Evolutionary conservation across 37 sponge, comb jelly and placozoan genomes (phyloP).

Genomic region (Mnemiopsis leidyi): DNA sequence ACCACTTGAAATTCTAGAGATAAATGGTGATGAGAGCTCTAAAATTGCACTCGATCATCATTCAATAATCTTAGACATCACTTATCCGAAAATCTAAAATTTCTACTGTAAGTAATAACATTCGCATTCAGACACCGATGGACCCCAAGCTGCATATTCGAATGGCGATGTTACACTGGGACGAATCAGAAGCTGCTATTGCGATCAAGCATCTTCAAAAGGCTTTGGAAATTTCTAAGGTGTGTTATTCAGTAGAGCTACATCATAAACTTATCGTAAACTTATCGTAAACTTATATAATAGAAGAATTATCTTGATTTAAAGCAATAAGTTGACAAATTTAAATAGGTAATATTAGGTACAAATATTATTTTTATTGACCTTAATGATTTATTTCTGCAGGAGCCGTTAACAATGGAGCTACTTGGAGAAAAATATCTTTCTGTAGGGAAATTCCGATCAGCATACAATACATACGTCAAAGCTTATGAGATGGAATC

Average conservation of each 20-base stretch:
- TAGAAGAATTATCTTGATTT: too few species aligned
- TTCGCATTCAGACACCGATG: not conserved
- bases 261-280: not conserved
- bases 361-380: not conserved
- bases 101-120: too few species aligned
- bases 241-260: too few species aligned
- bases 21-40: too few species aligned
- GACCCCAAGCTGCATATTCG: not conserved
- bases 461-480: not conserved
- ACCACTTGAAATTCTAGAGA: too few species aligned
- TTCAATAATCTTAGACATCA: too few species aligned
- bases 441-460: not conserved
- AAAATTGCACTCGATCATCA: too few species aligned
- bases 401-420: not conserved
- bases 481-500: not conserved
- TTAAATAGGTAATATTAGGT: too few species aligned
- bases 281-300: not conserved
- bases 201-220: not conserved
- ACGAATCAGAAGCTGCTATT: not conserved
- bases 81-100: too few species aligned
- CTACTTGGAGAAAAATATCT: constrained; percentile 40
- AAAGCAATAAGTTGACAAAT: too few species aligned
- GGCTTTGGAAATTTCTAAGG: not conserved
- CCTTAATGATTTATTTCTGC: not conserved
- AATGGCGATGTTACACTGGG: not conserved